These are phyloP conservation scores for Amiota mariae DNA, from an alignment of 2,888 invertebrate genomes.

Conservation along the genomic window DNA sequence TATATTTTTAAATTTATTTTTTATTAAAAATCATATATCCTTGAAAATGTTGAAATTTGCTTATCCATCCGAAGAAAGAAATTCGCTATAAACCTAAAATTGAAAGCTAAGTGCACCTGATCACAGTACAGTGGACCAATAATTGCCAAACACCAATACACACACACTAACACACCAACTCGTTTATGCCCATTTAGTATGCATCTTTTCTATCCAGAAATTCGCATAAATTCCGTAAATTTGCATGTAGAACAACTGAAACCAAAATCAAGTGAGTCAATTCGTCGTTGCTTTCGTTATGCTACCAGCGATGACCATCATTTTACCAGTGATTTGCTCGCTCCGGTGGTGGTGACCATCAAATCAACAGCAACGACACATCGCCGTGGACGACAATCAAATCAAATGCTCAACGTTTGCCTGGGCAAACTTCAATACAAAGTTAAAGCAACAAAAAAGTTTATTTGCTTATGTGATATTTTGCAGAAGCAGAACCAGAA, in stretches of 20 bases:
- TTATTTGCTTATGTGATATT: slow-evolving; percentile 54
- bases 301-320: neutral
- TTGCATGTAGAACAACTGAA: neutral
- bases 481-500: neutral
- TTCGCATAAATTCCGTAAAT: slow-evolving; percentile 1
- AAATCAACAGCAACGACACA: slow-evolving; percentile 15
- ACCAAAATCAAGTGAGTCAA: neutral
- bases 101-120: neutral
- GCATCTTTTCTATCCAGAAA: neutral
- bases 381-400: slow-evolving; percentile 41
- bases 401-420: slow-evolving; percentile 42
- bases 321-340: slow-evolving; percentile 24
- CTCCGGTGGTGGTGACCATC: neutral
- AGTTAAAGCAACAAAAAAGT: slow-evolving; percentile 33
- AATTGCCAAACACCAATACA: slow-evolving; percentile 21
- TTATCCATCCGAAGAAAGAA: too few species aligned
- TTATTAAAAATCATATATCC: too few species aligned
- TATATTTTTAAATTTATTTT: too few species aligned
- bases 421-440: slow-evolving; percentile 10
- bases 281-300: neutral
- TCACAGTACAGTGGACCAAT: slow-evolving; percentile 39
- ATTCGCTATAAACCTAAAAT: too few species aligned
- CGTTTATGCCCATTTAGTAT: neutral
- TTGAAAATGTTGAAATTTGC: too few species aligned
- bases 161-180: slow-evolving; percentile 6